Base-by-base conservation (phyloP, 30 jellyfish, hydroid and myxozoan species). In the Pseudorhiza aurosa region DNA sequence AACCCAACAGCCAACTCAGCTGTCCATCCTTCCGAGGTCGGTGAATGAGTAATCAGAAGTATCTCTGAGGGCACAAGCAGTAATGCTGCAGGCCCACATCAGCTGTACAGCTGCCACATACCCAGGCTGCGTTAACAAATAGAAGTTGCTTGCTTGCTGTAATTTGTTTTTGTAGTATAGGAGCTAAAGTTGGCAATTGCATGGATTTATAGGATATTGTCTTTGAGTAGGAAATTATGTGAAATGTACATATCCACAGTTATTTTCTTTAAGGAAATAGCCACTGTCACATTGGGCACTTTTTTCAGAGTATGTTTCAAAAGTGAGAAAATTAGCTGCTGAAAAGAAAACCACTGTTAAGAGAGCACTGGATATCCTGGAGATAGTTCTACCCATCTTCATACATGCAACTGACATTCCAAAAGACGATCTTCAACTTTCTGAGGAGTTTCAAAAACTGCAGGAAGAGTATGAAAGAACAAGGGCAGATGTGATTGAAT, bases 351-450 rank as follows among this genome's bases (percentile, higher is more conserved):
- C 89, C 0, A 77, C 89, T 21, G 81, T 77, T 39, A 77, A 77
- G 30, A 42, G 89, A 24, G 89, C 89, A 12, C 45, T 59, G 73
- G 89, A 77, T 30, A 33, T 77, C 8, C 89, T 77, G 11, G 89
- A 77, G 32, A 49, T 77, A 26, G 26, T 51, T 12, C 65, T 77
- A 40, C 89, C 89, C 22, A 58, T 65, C 4, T 77, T 77, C 35
- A 27, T 77, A 11, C 47, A 50, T 37, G 89, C 89, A 24, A 39
- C 75, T 45, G 82, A 77, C 21, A 5, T 77, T 36, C 45, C 82
- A 22, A 30, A 62, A 21, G 89, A 77, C 5, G 46, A 63, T 14
- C 47, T 58, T 1, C 18, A 45, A 50, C 89, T 77, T 39, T 77
- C 89, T 30, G 75, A 39, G 3, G 89, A 77, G 8, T 44, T 39